Conservation (phyloP, 2,113 vertebrate genomes). For the Crocuta crocuta region DNA sequence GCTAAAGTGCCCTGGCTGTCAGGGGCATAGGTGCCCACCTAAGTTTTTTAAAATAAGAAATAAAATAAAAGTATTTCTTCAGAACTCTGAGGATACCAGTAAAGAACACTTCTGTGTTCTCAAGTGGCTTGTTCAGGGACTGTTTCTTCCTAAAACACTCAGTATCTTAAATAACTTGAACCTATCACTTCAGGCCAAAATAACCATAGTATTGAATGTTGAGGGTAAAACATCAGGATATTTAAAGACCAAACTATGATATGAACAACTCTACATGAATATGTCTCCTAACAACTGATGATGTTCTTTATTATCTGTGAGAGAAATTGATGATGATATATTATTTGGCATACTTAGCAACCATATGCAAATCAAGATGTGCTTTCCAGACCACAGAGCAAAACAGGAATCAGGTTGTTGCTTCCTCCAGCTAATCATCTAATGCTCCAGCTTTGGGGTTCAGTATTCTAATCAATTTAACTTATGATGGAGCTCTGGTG, state of each 20-base stretch:
- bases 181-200: not conserved
- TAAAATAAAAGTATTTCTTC: conserved; percentile 5
- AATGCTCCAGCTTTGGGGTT: not conserved
- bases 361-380: not conserved
- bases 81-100: not conserved
- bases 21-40: not conserved
- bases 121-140: not conserved
- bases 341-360: not conserved
- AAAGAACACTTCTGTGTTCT: conserved; percentile 36
- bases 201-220: not conserved
- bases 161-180: not conserved
- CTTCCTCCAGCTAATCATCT: not conserved
- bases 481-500: not conserved
- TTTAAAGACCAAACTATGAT: conserved; percentile 17
- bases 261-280: not conserved
- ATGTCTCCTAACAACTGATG: not conserved
- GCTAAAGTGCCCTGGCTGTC: not conserved
- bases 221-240: not conserved
- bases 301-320: not conserved
- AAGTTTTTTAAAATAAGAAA: conserved; percentile 31
- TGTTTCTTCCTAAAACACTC: not conserved
- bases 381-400: conserved; percentile 8
- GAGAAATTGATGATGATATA: not conserved
- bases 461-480: not conserved
- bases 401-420: not conserved